A percentile compares a stretch with the other conserved stretches of the same genome.
Evolutionary conservation across 92 coral and sea anemone species (phyloP).

Genomic region (Hydrozoanthus gracilis): DNA sequence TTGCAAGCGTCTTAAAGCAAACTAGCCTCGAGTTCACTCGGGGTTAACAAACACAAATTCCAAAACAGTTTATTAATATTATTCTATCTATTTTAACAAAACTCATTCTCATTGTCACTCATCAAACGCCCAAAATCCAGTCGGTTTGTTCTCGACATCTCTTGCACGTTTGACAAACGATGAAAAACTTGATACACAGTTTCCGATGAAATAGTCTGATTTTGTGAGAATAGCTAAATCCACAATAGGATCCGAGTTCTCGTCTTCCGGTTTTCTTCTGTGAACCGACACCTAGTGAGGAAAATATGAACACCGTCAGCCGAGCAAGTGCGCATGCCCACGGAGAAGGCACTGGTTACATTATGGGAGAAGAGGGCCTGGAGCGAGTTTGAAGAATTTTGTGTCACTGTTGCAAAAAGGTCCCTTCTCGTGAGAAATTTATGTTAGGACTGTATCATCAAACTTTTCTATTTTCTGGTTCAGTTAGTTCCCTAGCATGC

Average conservation of each 20-base stretch:
- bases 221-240: conserved; percentile 91
- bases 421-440: no score
- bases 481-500: no score
- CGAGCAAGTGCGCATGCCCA: not conserved
- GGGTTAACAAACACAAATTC: no score
- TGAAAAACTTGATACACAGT: conserved; percentile 96
- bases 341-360: not conserved
- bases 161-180: conserved; percentile 95
- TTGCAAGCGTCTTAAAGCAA: no score
- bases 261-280: conserved; percentile 68
- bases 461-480: no score
- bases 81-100: no score
- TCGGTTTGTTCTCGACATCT: conserved; percentile 79
- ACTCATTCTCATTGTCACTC: conserved; percentile 32
- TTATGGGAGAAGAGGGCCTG: not conserved
- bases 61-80: no score
- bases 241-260: conserved; percentile 76
- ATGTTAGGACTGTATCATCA: no score
- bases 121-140: conserved; percentile 92
- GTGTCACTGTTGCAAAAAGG: no score
- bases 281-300: conserved; percentile 83
- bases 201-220: conserved; percentile 91
- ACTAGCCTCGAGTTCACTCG: no score
- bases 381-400: no score
- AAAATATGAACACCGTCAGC: not conserved